Evolutionary conservation across 2,888 invertebrate species (phyloP).

Genomic region (Drosophila kuntzei): DNA sequence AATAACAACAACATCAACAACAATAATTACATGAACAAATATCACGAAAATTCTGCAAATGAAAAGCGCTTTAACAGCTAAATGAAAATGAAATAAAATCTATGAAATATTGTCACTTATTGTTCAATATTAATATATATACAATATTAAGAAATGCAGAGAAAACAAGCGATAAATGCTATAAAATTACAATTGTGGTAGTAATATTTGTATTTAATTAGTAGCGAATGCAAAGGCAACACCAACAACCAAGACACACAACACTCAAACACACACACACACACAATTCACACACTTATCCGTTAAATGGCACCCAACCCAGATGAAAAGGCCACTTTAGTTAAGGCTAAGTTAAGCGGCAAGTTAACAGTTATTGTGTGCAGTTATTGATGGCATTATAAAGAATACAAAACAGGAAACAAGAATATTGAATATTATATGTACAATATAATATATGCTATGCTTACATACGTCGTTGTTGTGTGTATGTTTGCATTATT

Average conservation of each 20-base stretch:
- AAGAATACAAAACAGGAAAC: constrained; percentile 4
- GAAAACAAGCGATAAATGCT: constrained; percentile 16
- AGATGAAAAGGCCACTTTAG: constrained; percentile 31
- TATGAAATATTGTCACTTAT: constrained; percentile 12
- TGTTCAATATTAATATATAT: constrained; percentile 6
- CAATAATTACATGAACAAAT: constrained; percentile 31
- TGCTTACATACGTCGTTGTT: constrained; percentile 38
- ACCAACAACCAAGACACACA: constrained; percentile 25
- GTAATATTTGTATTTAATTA: constrained; percentile 38
- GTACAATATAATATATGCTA: constrained; percentile 19
- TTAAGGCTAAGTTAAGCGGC: constrained; percentile 34
- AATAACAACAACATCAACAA: constrained; percentile 26
- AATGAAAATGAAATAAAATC: constrained; percentile 1
- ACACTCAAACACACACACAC: neutral
- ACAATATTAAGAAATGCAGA: constrained; percentile 10
- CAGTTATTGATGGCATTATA: constrained; percentile 10
- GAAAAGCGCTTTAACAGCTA: constrained; percentile 39
- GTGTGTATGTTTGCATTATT: constrained; percentile 51
- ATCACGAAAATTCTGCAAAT: constrained; percentile 17
- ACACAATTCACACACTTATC: constrained; percentile 8
- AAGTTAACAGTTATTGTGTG: constrained; percentile 27
- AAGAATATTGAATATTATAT: constrained; percentile 6
- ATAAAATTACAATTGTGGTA: constrained; percentile 31
- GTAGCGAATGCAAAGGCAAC: constrained; percentile 25
- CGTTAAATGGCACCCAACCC: constrained; percentile 19